Percentiles rank a stretch among this genome's conserved stretches.
phyloP scores from a whole-genome alignment of 1,140 invertebrate genomes.

The Caenorhabditis brenneri region DNA sequence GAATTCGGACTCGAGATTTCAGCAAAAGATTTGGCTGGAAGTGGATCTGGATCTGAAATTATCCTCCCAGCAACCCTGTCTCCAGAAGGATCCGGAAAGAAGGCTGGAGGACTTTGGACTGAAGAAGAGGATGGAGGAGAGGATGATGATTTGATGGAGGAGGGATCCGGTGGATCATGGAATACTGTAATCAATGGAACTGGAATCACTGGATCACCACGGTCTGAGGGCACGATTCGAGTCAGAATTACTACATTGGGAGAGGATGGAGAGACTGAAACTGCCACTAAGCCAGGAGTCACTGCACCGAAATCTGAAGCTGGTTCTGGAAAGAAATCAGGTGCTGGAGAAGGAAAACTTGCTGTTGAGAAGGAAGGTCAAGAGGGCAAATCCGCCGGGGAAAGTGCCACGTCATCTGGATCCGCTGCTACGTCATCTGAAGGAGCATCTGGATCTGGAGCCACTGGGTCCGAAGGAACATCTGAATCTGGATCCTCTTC shows the following conservation, averaged over 20 bases:
- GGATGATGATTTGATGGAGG: slow-evolving; percentile 12
- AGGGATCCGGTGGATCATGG: background rate
- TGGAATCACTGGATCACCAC: background rate
- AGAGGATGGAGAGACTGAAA: slow-evolving; percentile 28
- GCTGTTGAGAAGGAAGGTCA: background rate
- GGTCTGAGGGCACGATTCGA: background rate
- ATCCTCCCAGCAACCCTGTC: background rate
- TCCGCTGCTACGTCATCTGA: background rate
- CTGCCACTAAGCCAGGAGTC: slow-evolving; percentile 4
- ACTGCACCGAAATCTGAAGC: background rate
- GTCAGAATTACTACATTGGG: slow-evolving; percentile 5
- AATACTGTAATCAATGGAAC: slow-evolving; percentile 20
- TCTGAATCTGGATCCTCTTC: background rate
- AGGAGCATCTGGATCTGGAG: background rate
- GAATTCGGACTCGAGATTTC: slow-evolving; percentile 12
- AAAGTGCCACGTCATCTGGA: background rate
- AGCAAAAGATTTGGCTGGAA: background rate
- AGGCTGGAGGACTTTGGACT: background rate
- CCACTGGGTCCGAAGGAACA: background rate
- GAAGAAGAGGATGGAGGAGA: slow-evolving; percentile 14
- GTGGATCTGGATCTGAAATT: background rate
- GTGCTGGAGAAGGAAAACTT: background rate
- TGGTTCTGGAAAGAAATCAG: background rate
- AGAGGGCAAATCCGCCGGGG: background rate
- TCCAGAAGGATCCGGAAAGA: slow-evolving; percentile 8